Conservation (phyloP, 2,797 vertebrate genomes). For the Falco berigora region DNA sequence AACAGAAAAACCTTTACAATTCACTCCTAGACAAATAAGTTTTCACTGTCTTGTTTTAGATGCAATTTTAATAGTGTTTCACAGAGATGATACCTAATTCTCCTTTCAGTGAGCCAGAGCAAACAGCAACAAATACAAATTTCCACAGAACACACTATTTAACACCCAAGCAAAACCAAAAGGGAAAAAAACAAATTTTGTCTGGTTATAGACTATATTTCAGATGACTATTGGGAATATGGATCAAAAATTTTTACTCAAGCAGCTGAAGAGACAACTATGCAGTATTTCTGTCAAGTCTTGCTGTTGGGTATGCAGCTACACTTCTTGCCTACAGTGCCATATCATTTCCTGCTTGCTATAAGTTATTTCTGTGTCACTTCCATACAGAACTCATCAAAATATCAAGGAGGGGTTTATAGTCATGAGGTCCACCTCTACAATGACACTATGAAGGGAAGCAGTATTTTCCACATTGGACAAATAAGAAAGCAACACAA, state of each 20-base stretch:
- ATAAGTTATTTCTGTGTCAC: background rate
- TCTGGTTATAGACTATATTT: background rate
- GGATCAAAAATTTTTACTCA: background rate
- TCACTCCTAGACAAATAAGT: background rate
- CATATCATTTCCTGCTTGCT: background rate
- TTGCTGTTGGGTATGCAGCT: background rate
- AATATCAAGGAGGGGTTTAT: background rate
- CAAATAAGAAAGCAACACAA: background rate
- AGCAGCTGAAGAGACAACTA: background rate
- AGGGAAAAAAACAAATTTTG: background rate
- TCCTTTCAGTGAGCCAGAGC: background rate
- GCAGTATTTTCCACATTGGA: background rate
- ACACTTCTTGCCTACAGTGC: background rate
- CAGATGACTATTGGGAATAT: background rate
- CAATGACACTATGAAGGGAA: background rate
- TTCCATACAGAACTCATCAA: background rate
- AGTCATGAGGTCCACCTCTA: background rate
- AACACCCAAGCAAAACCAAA: background rate
- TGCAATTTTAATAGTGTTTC: background rate
- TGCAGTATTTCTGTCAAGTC: background rate
- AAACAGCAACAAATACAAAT: background rate
- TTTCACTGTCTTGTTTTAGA: background rate
- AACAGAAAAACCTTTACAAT: background rate
- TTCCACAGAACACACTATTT: background rate
- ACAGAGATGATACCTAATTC: background rate